phyloP scores from a whole-genome alignment of 2,888 invertebrate genomes.

The Phorcus lineatus region DNA sequence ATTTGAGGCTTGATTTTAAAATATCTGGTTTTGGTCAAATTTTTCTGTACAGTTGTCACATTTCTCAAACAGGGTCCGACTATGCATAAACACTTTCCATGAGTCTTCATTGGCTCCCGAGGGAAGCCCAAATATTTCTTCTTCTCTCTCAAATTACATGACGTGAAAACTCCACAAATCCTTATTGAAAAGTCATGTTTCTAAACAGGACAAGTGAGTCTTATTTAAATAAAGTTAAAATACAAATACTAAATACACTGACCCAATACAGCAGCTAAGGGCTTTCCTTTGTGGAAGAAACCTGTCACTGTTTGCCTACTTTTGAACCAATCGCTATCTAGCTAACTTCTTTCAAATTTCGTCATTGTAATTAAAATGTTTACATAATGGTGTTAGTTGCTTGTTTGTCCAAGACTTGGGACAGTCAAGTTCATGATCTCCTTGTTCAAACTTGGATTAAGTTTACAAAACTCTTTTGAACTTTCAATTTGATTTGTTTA shows the following conservation, averaged over 20 bases:
- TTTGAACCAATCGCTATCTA: not conserved
- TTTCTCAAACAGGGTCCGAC: no score
- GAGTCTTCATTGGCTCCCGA: not conserved
- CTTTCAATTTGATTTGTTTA: no score
- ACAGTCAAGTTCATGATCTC: not conserved
- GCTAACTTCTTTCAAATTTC: constrained; percentile 1
- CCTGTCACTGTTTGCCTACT: not conserved
- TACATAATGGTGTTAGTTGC: not conserved
- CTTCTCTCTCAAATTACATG: constrained; percentile 20
- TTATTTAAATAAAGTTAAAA: constrained; percentile 13
- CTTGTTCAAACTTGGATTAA: not conserved
- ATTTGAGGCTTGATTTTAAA: no score
- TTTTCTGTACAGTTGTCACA: no score
- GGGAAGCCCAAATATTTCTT: constrained; percentile 2
- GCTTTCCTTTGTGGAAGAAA: not conserved
- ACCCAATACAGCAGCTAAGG: not conserved
- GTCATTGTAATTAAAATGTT: constrained; percentile 14
- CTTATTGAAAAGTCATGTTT: constrained; percentile 24
- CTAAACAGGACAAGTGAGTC: constrained; percentile 9
- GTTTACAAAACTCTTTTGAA: not conserved
- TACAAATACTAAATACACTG: constrained; percentile 15
- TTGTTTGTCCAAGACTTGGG: not conserved
- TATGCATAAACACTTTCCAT: no score
- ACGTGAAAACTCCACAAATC: constrained; percentile 22
- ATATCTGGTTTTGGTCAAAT: no score